Base-by-base conservation (phyloP, 2,888 invertebrate species). In the Anoplius nigerrimus region DNA sequence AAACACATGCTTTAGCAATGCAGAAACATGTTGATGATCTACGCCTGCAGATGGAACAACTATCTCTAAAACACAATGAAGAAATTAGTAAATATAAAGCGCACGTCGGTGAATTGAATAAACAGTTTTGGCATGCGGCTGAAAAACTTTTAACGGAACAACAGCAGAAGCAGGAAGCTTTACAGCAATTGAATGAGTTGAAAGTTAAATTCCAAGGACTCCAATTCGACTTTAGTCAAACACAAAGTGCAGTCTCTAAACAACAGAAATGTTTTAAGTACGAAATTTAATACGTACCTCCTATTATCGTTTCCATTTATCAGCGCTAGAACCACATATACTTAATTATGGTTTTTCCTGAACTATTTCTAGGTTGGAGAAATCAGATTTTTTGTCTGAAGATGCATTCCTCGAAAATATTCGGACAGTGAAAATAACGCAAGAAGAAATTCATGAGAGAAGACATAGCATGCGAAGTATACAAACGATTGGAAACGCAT, bases 71-170 rank as follows among this genome's bases (percentile, higher is more conserved):
- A 64, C 87, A 85, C 58, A 78, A 82, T 2, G 86, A 87, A 18
- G 88, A 88, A 60, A 81, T 88, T 57, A 81, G 88, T n/a, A 91
- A 90, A 64, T 91, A 92, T 18, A 89, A 91, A 55, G 90, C 91
- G n/a, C 92, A 91, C 66, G 90, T 91, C 76, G 87, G 87, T 81
- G 89, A 78, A 18, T 82, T 93, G 60, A 92, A 91, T 11, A 89
- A 90, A 0, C 92, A 93, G 79, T 86, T 92, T 67, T 93, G 93
- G 93, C 90, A 88, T 45, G 90, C 92, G 0, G 92, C 92, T 0
- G 93, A 93, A 84, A 92, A 91, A 83, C 90, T 91, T 70, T 84
- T 93, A 0, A 89, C 90, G 72, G 90, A 91, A 82, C 91, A 90
- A 57, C 91, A 92, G 67, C 91, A 92, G 72, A 91, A 91, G 0